Evolutionary conservation across 2,797 vertebrate genomes (phyloP), one percentile per base, ranked within the genome.

Genomic region (Dallia pectoralis): DNA sequence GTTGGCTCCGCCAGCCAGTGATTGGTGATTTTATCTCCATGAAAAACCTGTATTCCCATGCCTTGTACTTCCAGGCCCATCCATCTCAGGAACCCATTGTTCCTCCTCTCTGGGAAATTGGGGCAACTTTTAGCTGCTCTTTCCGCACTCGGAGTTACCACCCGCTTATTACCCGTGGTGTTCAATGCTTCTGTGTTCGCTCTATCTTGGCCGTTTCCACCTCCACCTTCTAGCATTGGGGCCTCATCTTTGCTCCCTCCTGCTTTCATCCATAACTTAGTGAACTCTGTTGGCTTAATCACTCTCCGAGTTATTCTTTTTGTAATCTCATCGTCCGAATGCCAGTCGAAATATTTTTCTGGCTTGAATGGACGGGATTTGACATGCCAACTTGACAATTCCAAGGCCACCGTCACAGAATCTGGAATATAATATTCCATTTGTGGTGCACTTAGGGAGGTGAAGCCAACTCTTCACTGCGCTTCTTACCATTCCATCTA

Each of bases 361-460:
- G 0, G 36, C 64, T 32, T 61, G 63, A 18, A 48, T 32, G 2
- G 63, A 29, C 1, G 64, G 73, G 18, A 67, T 67, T 15, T 36
- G 33, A 4, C 27, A 18, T 4, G 69, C 32, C 25, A 76, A 3
- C 25, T 67, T 71, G 2, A 12, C 15, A 1, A 76, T 18, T 0
- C 62, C 74, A 32, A 76, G 19, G 8, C 64, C 69, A 3, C 74
- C 69, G 27, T 76, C 74, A 8, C 6, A 9, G 22, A 44, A n/a
- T 1, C 36, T 22, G 3, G 63, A 32, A 15, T 68, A 71, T 0
- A 71, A 4, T 0, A 76, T 7, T 1, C 74, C 74, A 14, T 76
- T 48, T 0, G 67, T 66, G 0, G 36, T 71, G 1, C 32, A 71
- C 22, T 3, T 3, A 0, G 27, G 69, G 9, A 74, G 63, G 29